Evolutionary conservation across 1,140 invertebrate species (phyloP).

Genomic region (Drosophila orosa): DNA sequence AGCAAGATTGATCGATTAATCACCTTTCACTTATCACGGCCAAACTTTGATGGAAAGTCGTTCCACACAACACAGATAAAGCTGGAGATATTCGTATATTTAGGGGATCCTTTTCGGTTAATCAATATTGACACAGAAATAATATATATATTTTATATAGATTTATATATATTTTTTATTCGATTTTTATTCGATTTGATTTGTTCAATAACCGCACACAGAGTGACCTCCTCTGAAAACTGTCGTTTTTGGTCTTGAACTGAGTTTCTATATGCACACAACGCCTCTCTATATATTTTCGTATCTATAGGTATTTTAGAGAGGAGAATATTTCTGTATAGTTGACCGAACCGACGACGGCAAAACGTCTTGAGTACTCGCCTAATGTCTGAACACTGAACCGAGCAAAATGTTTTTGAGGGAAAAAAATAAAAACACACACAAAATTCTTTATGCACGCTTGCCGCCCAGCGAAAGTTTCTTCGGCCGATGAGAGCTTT

Average conservation of each 20-base stretch:
- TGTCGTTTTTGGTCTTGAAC: slow-evolving; percentile 33
- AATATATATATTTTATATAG: not conserved
- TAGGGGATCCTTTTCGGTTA: not conserved
- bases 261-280: slow-evolving; percentile 17
- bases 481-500: slow-evolving; percentile 54
- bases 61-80: slow-evolving; percentile 21
- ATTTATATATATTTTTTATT: not conserved
- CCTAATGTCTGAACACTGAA: slow-evolving; percentile 63
- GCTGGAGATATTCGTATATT: slow-evolving; percentile 8
- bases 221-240: not conserved
- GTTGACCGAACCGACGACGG: slow-evolving; percentile 27
- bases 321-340: slow-evolving; percentile 17
- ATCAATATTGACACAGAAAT: slow-evolving; percentile 20
- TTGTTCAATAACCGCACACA: slow-evolving; percentile 16
- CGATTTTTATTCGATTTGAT: not conserved
- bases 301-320: slow-evolving; percentile 35
- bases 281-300: slow-evolving; percentile 27
- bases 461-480: slow-evolving; percentile 57
- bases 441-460: slow-evolving; percentile 45
- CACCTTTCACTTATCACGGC: slow-evolving; percentile 52
- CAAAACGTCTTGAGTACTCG: slow-evolving; percentile 68
- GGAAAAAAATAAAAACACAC: slow-evolving; percentile 46
- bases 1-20: slow-evolving; percentile 19
- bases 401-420: slow-evolving; percentile 55
- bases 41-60: slow-evolving; percentile 22